Base-by-base conservation (phyloP, 2,113 vertebrate species). In the Dasyurus viverrinus region DNA sequence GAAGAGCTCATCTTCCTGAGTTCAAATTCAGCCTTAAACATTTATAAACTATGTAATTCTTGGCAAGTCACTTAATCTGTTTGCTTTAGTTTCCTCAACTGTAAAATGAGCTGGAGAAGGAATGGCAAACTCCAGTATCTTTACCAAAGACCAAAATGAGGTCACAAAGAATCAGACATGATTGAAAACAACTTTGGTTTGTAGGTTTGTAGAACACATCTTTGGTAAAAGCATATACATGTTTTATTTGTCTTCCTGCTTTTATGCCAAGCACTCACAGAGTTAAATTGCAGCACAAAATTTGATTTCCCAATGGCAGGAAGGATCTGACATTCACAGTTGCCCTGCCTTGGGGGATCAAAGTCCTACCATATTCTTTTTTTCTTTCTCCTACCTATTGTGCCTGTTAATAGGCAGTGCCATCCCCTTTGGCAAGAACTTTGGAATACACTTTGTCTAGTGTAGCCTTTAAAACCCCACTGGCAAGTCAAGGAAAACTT, bases 391-490 rank as follows among this genome's bases (percentile, higher is more conserved):
- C 14, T 89, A 47, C 60, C 92, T 57, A 9, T 5, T 89, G 47
- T 90, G 68, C 55, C 47, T 52, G 50, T 90, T 93, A 76, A 96
- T 54, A 95, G 0, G 2, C 47, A 84, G 54, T n/a, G 25, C 36
- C 76, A 23, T 19, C 46, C 52, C 48, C 60, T 96, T 52, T 95
- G 55, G 47, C 30, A 92, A 36, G 90, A 25, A n/a, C 47, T 94
- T 42, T 95, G 68, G 52, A 96, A 91, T 2, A 94, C 9, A 97
- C 60, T 93, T 0, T 36, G 91, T 92, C 92, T 92, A 25, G 46
- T 42, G 26, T 30, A 52, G 54, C 47, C 30, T 96, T 93, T 94
- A 57, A 89, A 89, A 92, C 50, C 93, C 68, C 68, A 84, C 16
- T 42, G n/a, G 60, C 6, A 25, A 97, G 36, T 0, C 1, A 95